phyloP scores from a whole-genome alignment of 2,113 vertebrate species.

The Asarcornis scutulata region DNA sequence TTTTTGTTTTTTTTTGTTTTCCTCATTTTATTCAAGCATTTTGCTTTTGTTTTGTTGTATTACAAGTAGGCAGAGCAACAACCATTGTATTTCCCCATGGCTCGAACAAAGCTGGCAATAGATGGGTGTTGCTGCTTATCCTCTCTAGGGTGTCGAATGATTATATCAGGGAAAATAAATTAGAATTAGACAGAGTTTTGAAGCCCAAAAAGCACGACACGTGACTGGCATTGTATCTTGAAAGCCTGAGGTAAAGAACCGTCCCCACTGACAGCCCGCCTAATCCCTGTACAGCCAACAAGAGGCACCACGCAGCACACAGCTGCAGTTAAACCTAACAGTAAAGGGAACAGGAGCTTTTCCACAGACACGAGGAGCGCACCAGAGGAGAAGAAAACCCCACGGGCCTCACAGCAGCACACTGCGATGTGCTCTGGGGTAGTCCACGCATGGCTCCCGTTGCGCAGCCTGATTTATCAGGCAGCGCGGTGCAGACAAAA shows the following conservation, averaged over 20 bases:
- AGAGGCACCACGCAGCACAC: accelerated
- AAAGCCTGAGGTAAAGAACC: background rate
- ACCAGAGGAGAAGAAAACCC: background rate
- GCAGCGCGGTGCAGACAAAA: background rate
- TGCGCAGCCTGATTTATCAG: background rate
- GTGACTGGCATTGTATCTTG: background rate
- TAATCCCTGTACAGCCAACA: background rate
- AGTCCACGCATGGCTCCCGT: background rate
- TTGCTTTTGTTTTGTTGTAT: background rate
- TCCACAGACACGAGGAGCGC: background rate
- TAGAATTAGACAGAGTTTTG: slow-evolving; percentile 31
- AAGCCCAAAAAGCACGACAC: slow-evolving; percentile 18
- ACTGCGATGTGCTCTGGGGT: background rate
- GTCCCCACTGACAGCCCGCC: background rate
- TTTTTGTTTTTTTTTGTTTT: background rate
- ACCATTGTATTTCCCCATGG: background rate
- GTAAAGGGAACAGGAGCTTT: background rate
- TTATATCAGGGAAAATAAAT: slow-evolving; percentile 36
- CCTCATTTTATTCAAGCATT: background rate
- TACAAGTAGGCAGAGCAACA: background rate
- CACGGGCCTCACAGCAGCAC: background rate
- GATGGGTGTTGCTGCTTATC: background rate
- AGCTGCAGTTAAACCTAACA: background rate
- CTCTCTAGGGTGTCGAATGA: slow-evolving; percentile 8
- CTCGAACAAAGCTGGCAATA: background rate